Base-by-base conservation (phyloP, 2,113 vertebrate species). In the Tragelaphus buxtoni region DNA sequence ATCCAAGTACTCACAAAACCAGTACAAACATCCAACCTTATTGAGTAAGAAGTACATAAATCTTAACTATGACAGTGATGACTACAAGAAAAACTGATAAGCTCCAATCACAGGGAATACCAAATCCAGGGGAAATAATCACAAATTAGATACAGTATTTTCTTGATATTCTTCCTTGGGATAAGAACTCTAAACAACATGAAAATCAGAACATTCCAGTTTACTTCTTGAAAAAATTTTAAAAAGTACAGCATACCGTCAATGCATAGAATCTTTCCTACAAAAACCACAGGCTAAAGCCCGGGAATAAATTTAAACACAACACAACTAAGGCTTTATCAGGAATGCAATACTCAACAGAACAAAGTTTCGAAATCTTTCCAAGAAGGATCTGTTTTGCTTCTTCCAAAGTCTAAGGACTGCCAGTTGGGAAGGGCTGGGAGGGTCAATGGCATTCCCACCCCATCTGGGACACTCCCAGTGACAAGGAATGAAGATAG, bases 11-110 rank as follows among this genome's bases (percentile, higher is more conserved):
- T 83, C 86, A 76, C 35, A 1, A 96, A 90, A 91, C 83, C 63
- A 93, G 7, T 83, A 72, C 14, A 94, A 91, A 89, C 63, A 84
- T 17, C 30, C 60, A 97, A 90, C 49, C 55, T 89, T 94, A 92
- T 26, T 49, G 14, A 91, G 32, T 61, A 95, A 81, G n/a, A 22
- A 95, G 53, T 74, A 47, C 80, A 85, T 81, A 93, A 96, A 96
- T 77, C 58, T 79, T 93, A 93, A 80, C 79, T 92, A 83, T 53
- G 55, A 81, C 55, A 76, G 89, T 35, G 32, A 92, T 86, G 8
- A 94, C 91, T 55, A 93, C 28, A 98, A 93, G 85, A 51, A 92
- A 96, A 94, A 91, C 53, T 81, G 42, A 35, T 53, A 74, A 96
- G 88, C 7, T 55, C 55, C 26, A 79, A 83, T n/a, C 58, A 84